Evolutionary conservation across 2,888 invertebrate genomes (phyloP).

Genomic region (Yponomeuta sedellus): DNA sequence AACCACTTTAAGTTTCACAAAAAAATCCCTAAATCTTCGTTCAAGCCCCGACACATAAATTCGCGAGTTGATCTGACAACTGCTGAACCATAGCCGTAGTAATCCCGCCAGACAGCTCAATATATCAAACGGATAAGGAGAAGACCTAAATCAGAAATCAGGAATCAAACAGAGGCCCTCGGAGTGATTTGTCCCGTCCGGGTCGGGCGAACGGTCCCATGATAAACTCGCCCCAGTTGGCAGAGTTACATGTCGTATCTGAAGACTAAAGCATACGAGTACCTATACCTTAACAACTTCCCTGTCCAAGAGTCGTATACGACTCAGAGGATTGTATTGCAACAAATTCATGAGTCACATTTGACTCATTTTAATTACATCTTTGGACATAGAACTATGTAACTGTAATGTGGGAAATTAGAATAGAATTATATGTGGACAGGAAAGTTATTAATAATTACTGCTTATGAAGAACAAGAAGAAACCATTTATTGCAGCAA

Average conservation of each 20-base stretch:
- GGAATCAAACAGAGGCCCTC: background rate
- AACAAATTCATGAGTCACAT: too few relatives aligned
- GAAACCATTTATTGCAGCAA: too few relatives aligned
- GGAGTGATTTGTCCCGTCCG: background rate
- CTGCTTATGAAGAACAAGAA: too few relatives aligned
- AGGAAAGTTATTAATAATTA: too few relatives aligned
- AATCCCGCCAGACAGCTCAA: background rate
- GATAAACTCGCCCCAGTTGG: background rate
- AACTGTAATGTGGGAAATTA: too few relatives aligned
- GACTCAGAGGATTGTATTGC: too few relatives aligned
- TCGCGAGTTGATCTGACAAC: background rate
- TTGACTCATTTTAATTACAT: too few relatives aligned
- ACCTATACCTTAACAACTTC: too few relatives aligned
- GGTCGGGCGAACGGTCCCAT: background rate
- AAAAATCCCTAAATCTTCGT: background rate
- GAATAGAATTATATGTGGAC: too few relatives aligned
- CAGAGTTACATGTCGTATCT: background rate
- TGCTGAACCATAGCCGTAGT: background rate
- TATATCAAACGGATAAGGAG: background rate
- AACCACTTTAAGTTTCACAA: background rate
- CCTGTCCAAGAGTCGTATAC: too few relatives aligned
- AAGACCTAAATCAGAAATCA: constrained; percentile 3
- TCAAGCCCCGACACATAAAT: background rate
- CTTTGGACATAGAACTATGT: too few relatives aligned
- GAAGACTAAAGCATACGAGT: background rate